phyloP scores from a whole-genome alignment of 2,113 vertebrate species.

The Eurypyga helias region DNA sequence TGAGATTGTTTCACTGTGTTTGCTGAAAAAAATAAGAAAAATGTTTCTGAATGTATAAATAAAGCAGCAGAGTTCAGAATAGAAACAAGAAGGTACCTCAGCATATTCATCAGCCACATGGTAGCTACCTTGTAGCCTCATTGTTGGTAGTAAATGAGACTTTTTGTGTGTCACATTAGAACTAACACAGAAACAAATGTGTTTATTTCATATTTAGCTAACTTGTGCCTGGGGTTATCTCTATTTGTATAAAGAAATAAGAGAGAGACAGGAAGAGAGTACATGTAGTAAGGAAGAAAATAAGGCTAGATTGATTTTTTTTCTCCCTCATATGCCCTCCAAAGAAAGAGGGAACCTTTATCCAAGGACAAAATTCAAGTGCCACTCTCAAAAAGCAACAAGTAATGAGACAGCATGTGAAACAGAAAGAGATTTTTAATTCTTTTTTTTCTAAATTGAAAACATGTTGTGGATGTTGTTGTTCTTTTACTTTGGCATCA shows the following conservation, averaged over 20 bases:
- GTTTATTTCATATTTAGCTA: slow-evolving; percentile 73
- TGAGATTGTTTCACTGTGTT: slow-evolving; percentile 65
- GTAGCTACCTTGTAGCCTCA: slow-evolving; percentile 82
- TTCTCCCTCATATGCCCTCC: not conserved
- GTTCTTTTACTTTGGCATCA: slow-evolving; percentile 25
- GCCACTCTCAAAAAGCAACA: slow-evolving; percentile 31
- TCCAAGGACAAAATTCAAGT: slow-evolving; percentile 57
- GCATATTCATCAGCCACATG: slow-evolving; percentile 80
- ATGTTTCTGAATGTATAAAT: slow-evolving; percentile 78
- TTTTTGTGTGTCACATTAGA: slow-evolving; percentile 70
- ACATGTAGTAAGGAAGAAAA: slow-evolving; percentile 65
- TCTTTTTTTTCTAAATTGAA: not conserved
- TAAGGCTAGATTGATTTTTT: slow-evolving; percentile 40
- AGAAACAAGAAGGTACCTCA: slow-evolving; percentile 79
- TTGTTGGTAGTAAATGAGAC: slow-evolving; percentile 75
- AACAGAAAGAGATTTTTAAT: not conserved
- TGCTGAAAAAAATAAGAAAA: slow-evolving; percentile 71
- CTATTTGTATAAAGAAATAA: slow-evolving; percentile 66
- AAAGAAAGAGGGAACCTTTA: slow-evolving; percentile 31
- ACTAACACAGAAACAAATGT: slow-evolving; percentile 66
- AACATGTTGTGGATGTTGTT: not conserved
- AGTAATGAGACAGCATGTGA: slow-evolving; percentile 21
- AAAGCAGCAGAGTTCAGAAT: slow-evolving; percentile 78
- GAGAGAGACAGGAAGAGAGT: slow-evolving; percentile 42
- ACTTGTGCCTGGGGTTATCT: slow-evolving; percentile 69